Evolutionary conservation across 1,140 invertebrate genomes (phyloP).

Genomic region (Macrostomum lignano): DNA sequence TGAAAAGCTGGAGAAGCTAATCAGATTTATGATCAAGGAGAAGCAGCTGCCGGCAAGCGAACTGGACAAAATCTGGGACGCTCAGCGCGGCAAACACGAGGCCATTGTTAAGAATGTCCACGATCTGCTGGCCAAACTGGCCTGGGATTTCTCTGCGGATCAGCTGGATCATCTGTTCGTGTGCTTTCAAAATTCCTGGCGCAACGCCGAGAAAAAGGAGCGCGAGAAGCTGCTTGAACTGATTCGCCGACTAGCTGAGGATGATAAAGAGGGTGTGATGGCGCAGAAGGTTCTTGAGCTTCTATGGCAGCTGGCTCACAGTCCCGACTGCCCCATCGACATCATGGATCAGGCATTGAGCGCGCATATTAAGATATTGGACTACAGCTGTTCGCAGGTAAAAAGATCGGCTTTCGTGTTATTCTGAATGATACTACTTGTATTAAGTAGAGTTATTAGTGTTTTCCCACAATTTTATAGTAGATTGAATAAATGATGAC

Average conservation of each 20-base stretch:
- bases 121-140: constrained; percentile 71
- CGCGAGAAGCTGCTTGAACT: constrained; percentile 74
- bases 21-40: constrained; percentile 80
- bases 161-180: constrained; percentile 87
- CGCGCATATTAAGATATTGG: constrained; percentile 83
- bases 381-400: too few relatives aligned
- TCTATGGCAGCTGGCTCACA: constrained; percentile 84
- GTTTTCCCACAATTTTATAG: too few relatives aligned
- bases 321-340: constrained; percentile 73
- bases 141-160: constrained; percentile 88
- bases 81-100: constrained; percentile 72
- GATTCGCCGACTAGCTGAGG: constrained; percentile 69
- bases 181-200: constrained; percentile 76
- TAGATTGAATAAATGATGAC: too few relatives aligned
- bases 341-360: constrained; percentile 82
- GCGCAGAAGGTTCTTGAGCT: constrained; percentile 74
- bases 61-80: constrained; percentile 74
- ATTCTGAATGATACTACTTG: too few relatives aligned
- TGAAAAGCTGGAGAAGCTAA: constrained; percentile 82
- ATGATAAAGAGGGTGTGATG: constrained; percentile 94
- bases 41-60: constrained; percentile 60
- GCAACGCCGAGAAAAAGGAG: constrained; percentile 73
- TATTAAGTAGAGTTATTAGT: too few relatives aligned
- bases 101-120: constrained; percentile 88
- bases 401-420: too few relatives aligned